phyloP scores from a whole-genome alignment of 2,113 vertebrate species.

The Cairina moschata region DNA sequence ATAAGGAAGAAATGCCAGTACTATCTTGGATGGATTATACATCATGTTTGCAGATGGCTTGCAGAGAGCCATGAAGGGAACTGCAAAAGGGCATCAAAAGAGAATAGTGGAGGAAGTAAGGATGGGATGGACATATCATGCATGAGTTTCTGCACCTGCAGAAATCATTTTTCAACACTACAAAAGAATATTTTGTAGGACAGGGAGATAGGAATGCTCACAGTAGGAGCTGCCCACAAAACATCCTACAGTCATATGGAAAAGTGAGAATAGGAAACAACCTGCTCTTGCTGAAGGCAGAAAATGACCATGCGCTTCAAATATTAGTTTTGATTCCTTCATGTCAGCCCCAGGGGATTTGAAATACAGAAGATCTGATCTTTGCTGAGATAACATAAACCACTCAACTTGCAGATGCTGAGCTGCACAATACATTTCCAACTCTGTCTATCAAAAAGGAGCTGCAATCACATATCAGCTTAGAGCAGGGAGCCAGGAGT shows the following conservation, averaged over 20 bases:
- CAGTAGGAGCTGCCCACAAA: background rate
- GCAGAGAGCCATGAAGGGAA: background rate
- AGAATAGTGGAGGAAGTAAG: background rate
- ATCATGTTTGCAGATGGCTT: background rate
- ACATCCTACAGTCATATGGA: background rate
- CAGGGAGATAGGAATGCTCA: background rate
- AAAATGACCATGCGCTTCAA: background rate
- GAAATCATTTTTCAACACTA: background rate
- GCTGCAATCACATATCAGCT: background rate
- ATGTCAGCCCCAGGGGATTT: background rate
- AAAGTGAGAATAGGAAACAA: background rate
- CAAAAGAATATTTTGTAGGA: background rate
- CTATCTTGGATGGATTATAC: background rate
- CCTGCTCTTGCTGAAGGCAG: background rate
- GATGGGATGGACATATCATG: background rate
- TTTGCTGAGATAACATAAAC: background rate
- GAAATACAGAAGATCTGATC: background rate
- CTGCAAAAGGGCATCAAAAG: background rate
- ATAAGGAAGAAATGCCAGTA: background rate
- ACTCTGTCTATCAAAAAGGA: background rate
- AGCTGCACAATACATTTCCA: background rate
- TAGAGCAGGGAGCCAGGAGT: background rate
- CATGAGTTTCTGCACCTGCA: background rate
- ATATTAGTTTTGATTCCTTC: background rate
- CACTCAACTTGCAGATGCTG: background rate